phyloP scores from a whole-genome alignment of 2,797 vertebrate species.

The Aulostomus chinensis region DNA sequence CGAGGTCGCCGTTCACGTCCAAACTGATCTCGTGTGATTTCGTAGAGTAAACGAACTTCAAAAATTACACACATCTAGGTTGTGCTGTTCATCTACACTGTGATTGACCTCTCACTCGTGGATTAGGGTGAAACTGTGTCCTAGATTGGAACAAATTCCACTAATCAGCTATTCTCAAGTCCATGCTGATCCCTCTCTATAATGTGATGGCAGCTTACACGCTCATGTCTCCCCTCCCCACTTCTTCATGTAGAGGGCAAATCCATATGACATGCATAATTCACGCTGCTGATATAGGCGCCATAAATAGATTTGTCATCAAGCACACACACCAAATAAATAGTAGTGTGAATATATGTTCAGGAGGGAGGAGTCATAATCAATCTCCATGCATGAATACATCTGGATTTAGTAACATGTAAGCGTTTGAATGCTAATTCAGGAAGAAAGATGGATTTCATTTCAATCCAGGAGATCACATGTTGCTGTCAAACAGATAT shows the following conservation, averaged over 20 bases:
- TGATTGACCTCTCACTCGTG: conserved; percentile 19
- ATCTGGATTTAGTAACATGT: conserved; percentile 13
- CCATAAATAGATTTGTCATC: conserved; percentile 39
- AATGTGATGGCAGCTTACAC: conserved; percentile 16
- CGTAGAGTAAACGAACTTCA: too few species aligned
- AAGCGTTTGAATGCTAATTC: background rate
- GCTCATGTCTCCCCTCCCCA: conserved; percentile 17
- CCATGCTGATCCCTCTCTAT: background rate
- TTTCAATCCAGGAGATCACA: background rate
- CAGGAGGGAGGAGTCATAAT: conserved; percentile 3
- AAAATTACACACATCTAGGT: too few species aligned
- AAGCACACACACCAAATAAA: conserved; percentile 19
- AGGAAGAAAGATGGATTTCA: conserved; percentile 9
- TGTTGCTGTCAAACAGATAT: conserved; percentile 31
- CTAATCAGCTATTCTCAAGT: conserved; percentile 10
- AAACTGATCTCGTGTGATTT: too few species aligned
- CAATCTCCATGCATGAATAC: conserved; percentile 6
- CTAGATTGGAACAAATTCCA: conserved; percentile 2
- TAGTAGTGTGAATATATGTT: conserved; percentile 14
- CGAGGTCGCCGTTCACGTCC: too few species aligned
- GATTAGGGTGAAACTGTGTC: background rate
- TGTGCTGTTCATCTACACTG: background rate
- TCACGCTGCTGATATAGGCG: conserved; percentile 18
- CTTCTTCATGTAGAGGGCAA: conserved; percentile 19
- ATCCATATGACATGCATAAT: conserved; percentile 65